Base-by-base conservation (phyloP, 1,140 invertebrate species). In the Bombus waltoni region DNA sequence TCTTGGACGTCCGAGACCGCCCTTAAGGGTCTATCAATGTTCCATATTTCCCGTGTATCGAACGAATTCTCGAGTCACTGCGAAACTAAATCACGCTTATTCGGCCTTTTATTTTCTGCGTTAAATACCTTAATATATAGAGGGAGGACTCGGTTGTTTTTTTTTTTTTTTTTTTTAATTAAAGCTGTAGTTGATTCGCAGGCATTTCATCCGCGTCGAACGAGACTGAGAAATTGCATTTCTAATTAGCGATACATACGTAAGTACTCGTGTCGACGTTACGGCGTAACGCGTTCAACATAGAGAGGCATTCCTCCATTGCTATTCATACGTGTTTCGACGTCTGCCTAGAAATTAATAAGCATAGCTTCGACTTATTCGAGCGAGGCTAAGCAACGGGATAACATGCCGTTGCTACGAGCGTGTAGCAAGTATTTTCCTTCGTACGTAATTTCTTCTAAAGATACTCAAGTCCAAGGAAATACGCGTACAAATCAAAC, bases 321-420 rank as follows among this genome's bases (percentile, higher is more conserved):
- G 11, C 47, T 40, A 28, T 59, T 70, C 62, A 59, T 77, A 59
- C 38, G 65, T 83, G 28, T 68, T 59, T 78, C 75, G 42, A 78
- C 42, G 44, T 77, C 35, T 59, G 66, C 47, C 0, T 53, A 35
- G 65, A 35, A 83, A 83, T 83, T 83, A 78, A 78, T 83, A 78
- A 83, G 74, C 82, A 70, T 78, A 71, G 65, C 74, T 71, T 59
- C 65, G 74, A 71, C 35, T 78, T 59, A 78, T 32, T 65, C 74
- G n/a, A 71, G 65, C 42, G n/a, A 3, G 72, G 25, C 59, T 62
- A 62, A 62, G 40, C 40, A 38, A 57, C 18, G 47, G 47, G 47
- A 25, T 70, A 77, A 70, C 44, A 74, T 13, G 59, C 25, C 3
- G 74, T 78, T 78, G 44, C 59, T 4, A n/a, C 15, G 15, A 10